phyloP scores from a whole-genome alignment of 2,888 invertebrate genomes.

The Bimastos eiseni region DNA sequence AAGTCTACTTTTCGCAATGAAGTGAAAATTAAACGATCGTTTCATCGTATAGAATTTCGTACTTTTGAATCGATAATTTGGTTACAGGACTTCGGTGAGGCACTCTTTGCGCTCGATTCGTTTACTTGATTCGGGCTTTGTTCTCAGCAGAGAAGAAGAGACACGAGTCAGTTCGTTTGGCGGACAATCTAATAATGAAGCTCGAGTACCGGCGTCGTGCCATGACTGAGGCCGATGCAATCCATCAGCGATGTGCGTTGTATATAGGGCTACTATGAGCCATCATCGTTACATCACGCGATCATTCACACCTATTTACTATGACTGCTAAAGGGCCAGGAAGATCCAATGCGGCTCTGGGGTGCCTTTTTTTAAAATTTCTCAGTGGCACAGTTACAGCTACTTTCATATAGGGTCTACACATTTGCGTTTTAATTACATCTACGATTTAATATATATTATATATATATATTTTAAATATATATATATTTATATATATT shows the following conservation, averaged over 20 bases:
- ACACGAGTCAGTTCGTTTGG: background rate
- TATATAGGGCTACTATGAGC: no score
- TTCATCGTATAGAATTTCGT: background rate
- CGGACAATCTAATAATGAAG: constrained; percentile 1
- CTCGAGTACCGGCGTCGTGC: background rate
- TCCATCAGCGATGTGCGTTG: background rate
- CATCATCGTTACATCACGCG: background rate
- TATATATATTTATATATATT: no score
- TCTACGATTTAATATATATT: no score
- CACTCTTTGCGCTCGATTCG: background rate
- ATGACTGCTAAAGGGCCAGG: no score
- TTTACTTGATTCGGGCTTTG: background rate
- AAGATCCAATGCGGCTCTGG: no score
- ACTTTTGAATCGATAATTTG: background rate
- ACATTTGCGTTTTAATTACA: no score
- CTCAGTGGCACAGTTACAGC: no score
- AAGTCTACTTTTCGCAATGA: background rate
- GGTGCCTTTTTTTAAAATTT: no score
- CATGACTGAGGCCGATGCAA: background rate
- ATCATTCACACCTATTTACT: background rate
- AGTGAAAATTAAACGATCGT: background rate
- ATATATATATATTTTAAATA: no score
- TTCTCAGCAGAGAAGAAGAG: background rate
- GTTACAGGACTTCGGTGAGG: background rate
- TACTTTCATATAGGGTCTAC: no score